A percentile compares a stretch with the other conserved stretches of the same genome.
phyloP scores from a whole-genome alignment of 2,797 vertebrate species.

The Megalops cyprinoides region DNA sequence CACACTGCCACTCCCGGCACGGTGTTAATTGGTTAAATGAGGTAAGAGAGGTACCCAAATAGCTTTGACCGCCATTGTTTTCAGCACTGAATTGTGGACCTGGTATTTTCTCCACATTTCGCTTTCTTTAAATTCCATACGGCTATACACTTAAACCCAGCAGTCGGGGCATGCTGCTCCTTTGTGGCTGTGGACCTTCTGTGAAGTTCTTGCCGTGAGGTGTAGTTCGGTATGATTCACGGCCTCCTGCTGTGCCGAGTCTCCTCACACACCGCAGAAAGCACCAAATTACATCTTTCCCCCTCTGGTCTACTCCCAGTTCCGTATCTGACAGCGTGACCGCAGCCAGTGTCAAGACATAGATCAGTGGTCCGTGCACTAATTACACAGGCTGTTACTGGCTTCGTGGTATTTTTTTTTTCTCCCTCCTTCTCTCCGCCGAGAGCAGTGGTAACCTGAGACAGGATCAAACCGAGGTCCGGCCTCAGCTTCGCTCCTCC shows the following conservation, averaged over 20 bases:
- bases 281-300: neutral
- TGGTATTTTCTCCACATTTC: too few species aligned
- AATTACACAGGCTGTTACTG: conserved; percentile 14
- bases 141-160: too few species aligned
- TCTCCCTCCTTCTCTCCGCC: neutral
- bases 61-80: too few species aligned
- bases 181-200: neutral
- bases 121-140: too few species aligned
- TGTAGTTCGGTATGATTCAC: neutral
- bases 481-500: neutral
- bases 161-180: too few species aligned
- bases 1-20: too few species aligned
- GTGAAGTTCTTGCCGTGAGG: neutral
- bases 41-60: too few species aligned
- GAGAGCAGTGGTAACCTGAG: conserved; percentile 3
- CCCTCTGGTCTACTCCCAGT: neutral
- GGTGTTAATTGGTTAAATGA: too few species aligned
- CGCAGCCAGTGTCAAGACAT: neutral
- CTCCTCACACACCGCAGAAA: neutral
- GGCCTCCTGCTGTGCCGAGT: neutral
- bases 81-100: too few species aligned
- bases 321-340: neutral
- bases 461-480: neutral
- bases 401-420: neutral
- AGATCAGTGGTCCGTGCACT: neutral